Evolutionary conservation across 2,888 invertebrate species (phyloP), one percentile per base, ranked within the genome.

Genomic region (Acleris laterana): DNA sequence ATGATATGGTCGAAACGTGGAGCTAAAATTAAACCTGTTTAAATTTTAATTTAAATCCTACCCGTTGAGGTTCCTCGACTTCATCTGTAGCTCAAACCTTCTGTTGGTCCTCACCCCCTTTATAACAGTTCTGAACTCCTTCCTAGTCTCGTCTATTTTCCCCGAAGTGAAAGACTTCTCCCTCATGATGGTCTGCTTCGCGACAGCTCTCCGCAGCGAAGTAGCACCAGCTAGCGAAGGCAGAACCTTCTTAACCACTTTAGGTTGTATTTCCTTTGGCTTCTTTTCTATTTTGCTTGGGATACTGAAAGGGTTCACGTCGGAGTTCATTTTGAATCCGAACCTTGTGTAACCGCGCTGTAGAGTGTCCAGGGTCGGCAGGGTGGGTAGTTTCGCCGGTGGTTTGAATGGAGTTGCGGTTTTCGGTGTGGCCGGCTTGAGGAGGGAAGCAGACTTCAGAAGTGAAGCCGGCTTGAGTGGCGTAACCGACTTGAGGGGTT

Each of bases 71-170:
- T 94, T 94, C 22, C 95, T 93, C 82, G 95, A 91, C 73, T 94
- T 90, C 96, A 96, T 96, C 75, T 95, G 94, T 62, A 96, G 81
- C 63, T 96, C 95, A 74, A 96, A 96, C 51, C 96, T 89, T 48
- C 95, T 90, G 82, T 96, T 96, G 0, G 95, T 94, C 46, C 96
- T 88, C 0, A 96, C 96, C 0, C 96, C 96, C 69, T 94, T 95
- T 0, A 96, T 88, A 5, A 93, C 77, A 0, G 88, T 88, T 57
- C 95, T 88, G 53, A 82, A 90, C 62, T 92, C 87, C 19, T 83
- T 86, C 62, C 93, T 85, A 20, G 73, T 83, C 1, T 71, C 69
- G 17, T 75, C 78, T 13, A 87, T 81, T 64, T 83, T 89, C 16
- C 85, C 86, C 0, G 85, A 73, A 20, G 69, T 74, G 38, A 85